Percentiles rank a stretch among this genome's conserved stretches.
phyloP scores from a whole-genome alignment of 2,113 vertebrate genomes.

The Agelaius phoeniceus region DNA sequence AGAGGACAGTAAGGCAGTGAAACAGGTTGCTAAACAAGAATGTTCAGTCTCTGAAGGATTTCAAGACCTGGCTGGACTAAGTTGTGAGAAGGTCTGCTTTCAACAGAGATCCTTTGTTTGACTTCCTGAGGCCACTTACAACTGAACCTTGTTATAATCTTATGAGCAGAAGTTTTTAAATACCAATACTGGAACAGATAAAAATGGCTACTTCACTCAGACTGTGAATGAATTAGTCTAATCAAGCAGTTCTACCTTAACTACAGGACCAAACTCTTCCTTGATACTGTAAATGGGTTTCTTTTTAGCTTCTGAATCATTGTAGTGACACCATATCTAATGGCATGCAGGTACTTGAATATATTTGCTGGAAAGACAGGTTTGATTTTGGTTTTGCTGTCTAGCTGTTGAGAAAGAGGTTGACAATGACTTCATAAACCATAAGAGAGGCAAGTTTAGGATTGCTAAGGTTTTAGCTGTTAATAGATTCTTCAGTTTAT shows the following conservation, averaged over 20 bases:
- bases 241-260: neutral
- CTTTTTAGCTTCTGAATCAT: neutral
- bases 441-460: neutral
- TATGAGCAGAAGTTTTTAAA: neutral
- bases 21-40: neutral
- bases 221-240: neutral
- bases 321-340: neutral
- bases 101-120: neutral
- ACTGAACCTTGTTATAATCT: neutral
- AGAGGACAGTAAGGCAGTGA: neutral
- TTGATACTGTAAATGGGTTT: neutral
- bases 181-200: neutral
- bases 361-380: neutral
- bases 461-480: neutral
- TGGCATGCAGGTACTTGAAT: neutral
- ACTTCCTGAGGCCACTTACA: neutral
- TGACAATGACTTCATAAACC: neutral
- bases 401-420: neutral
- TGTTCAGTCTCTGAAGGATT: neutral
- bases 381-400: neutral
- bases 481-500: constrained; percentile 25
- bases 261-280: neutral
- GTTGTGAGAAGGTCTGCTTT: neutral
- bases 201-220: neutral
- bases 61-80: neutral